Percentiles rank a stretch among this genome's conserved stretches.
Evolutionary conservation across 1,140 invertebrate species (phyloP).

Genomic region (Harlomillsia oculata): DNA sequence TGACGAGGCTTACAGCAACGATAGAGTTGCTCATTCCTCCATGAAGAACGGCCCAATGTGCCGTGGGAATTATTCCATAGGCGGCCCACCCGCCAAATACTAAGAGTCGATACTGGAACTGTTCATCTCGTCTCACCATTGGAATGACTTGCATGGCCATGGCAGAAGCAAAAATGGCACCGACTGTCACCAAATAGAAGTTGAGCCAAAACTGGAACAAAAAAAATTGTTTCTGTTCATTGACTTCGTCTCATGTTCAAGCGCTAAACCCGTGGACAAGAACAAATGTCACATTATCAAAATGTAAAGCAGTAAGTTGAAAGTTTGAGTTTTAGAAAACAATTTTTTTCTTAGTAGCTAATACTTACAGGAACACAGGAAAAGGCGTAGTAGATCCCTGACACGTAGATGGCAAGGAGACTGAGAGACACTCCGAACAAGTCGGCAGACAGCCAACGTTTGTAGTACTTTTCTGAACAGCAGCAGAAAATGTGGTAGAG

Average conservation of each 20-base stretch:
- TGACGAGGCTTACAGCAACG: constrained; percentile 54
- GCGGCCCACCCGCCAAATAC: constrained; percentile 55
- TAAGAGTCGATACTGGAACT: constrained; percentile 24
- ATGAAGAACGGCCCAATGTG: constrained; percentile 82
- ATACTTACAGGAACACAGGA: constrained; percentile 78
- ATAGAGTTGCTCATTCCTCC: constrained; percentile 74
- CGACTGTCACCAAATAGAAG: constrained; percentile 72
- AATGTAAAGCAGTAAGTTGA: not conserved
- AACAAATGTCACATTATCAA: too few species aligned
- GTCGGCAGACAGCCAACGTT: constrained; percentile 79
- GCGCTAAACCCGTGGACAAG: not conserved
- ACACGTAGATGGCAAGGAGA: constrained; percentile 84
- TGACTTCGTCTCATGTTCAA: not conserved
- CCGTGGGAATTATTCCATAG: constrained; percentile 80
- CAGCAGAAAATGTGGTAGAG: constrained; percentile 92
- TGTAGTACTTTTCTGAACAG: constrained; percentile 73
- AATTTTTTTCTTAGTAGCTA: too few species aligned
- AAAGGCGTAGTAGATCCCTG: constrained; percentile 92
- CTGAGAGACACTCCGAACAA: constrained; percentile 87
- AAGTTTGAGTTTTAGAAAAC: too few species aligned
- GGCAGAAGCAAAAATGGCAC: constrained; percentile 64
- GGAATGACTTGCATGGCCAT: constrained; percentile 65
- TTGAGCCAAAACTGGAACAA: constrained; percentile 58
- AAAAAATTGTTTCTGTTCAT: not conserved
- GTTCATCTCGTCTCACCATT: constrained; percentile 37